Evolutionary conservation across 2,113 vertebrate genomes (phyloP), one percentile per base, ranked within the genome.

Genomic region (Periophthalmodon schlosseri): DNA sequence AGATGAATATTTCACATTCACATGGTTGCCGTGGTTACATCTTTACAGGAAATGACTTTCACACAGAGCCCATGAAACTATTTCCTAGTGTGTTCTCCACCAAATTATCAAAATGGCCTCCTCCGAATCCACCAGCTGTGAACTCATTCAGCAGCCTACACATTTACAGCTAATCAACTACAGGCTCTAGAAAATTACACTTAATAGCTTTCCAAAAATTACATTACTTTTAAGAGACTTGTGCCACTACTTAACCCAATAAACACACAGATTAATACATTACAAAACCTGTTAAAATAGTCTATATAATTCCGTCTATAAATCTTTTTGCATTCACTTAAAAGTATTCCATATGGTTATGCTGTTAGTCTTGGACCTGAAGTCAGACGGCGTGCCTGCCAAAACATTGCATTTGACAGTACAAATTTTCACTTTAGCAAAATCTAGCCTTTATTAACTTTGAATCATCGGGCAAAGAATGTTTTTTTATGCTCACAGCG

Each of bases 1-100:
- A 72, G 77, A 83, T 75, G 70, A 75, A 74, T 79, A 73, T 80
- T 87, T 80, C 39, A 44, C 39, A 44, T 88, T 87, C 69, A 70
- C 77, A 84, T 73, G 78, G 70, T 68, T 69, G 85, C 83, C 68
- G 46, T 63, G 50, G 68, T 70, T 74, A 85, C 68, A 71, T 72
- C 28, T 87, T 87, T 84, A 74, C 85, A 89, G 86, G 90, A 92
- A 89, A 88, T 84, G 24, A 70, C 83, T 88, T 87, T 84, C 65
- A 77, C 83, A 87, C 88, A 91, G 74, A 78, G 65, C 81, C 9
- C 4, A 63, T 74, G 44, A 78, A 86, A 75, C 68, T 70, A 44
- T 84, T 88, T 84, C 78, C 80, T 79, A 11, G 69, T 39, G 56
- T 77, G 49, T 85, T 80, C 15, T 61, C 70, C 5, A 68, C 75